Conservation (phyloP, 2,888 invertebrate genomes). For the Ornithoptera priamus region DNA sequence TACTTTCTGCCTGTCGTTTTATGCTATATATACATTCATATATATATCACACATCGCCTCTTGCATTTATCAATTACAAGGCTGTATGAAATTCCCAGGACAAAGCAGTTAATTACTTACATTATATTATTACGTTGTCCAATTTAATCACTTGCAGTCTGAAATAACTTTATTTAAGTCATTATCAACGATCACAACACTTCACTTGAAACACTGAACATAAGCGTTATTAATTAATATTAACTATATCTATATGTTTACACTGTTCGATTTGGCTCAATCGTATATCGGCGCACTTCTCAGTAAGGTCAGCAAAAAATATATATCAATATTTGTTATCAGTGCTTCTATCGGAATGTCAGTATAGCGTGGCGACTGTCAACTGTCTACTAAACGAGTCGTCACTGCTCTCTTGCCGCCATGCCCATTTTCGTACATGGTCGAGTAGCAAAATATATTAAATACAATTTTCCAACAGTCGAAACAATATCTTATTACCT, state of each 20-base stretch:
- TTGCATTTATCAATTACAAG: no score
- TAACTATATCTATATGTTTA: conserved; percentile 31
- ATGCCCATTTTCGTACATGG: conserved; percentile 70
- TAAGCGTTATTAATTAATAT: conserved; percentile 31
- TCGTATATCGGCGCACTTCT: conserved; percentile 47
- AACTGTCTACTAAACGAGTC: conserved; percentile 80
- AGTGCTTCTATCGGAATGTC: conserved; percentile 77
- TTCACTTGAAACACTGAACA: conserved; percentile 46
- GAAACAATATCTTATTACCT: conserved; percentile 35
- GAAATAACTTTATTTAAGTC: conserved; percentile 43
- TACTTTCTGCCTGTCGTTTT: no score
- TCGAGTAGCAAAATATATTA: conserved; percentile 38
- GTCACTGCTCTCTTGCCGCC: conserved; percentile 75
- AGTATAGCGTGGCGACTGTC: conserved; percentile 80
- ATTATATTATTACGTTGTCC: conserved; percentile 6
- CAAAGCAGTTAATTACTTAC: conserved; percentile 9
- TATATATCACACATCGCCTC: no score
- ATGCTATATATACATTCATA: no score
- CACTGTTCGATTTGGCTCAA: conserved; percentile 36
- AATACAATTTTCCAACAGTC: conserved; percentile 31
- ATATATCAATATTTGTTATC: conserved; percentile 70
- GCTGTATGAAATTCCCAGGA: conserved; percentile 10
- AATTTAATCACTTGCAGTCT: conserved; percentile 32
- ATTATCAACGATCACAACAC: conserved; percentile 58
- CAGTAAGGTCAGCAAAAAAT: conserved; percentile 62